Percentiles rank a stretch among this genome's conserved stretches.
Conservation (phyloP, 2,113 vertebrate genomes). For the Pseudopodoces humilis region DNA sequence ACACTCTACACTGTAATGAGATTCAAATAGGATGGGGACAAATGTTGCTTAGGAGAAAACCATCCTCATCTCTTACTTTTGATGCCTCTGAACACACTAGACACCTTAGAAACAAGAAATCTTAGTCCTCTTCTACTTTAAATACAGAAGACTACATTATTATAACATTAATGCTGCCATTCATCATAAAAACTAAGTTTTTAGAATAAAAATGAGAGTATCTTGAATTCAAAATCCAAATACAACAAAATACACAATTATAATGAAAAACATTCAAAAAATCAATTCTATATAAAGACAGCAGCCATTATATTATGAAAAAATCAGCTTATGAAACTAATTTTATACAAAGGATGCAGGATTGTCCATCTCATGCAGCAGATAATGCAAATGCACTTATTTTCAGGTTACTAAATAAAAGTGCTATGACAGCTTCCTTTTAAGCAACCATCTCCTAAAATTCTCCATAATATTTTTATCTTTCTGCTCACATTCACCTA, state of each 20-base stretch:
- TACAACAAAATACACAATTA: not conserved
- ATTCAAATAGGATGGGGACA: not conserved
- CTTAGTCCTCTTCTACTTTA: not conserved
- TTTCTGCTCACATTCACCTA: not conserved
- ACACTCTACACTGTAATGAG: not conserved
- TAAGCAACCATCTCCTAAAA: not conserved
- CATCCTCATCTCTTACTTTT: not conserved
- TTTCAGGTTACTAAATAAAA: not conserved
- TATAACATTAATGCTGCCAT: not conserved
- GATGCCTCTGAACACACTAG: not conserved
- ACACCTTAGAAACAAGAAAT: not conserved
- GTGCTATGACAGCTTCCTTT: not conserved
- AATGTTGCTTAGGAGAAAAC: not conserved
- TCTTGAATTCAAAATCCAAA: not conserved
- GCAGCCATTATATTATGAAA: not conserved
- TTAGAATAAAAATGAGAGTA: not conserved
- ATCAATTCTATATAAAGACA: not conserved
- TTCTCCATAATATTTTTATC: not conserved
- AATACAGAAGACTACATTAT: not conserved
- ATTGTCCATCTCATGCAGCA: not conserved
- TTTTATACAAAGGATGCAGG: not conserved
- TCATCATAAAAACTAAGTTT: not conserved
- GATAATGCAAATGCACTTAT: not conserved
- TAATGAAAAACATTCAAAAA: not conserved
- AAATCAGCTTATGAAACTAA: not conserved